These are phyloP conservation scores for Dione vanillae DNA, from an alignment of 2,888 invertebrate genomes.

Conservation along the genomic window DNA sequence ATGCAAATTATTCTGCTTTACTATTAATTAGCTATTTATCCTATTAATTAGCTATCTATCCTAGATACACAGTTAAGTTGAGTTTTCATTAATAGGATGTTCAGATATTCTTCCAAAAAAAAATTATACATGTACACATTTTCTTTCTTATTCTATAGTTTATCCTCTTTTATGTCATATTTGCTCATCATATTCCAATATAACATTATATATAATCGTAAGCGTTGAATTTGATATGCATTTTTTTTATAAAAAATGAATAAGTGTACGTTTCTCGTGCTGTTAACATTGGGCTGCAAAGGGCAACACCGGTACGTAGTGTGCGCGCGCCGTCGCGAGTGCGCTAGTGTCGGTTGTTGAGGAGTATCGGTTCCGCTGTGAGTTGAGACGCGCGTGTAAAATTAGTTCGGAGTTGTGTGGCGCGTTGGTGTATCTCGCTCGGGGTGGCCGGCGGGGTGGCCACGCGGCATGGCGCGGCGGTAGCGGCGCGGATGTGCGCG, in stretches of 20 bases:
- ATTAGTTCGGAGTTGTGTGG: conserved; percentile 62
- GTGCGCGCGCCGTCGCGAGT: conserved; percentile 53
- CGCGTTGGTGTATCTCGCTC: conserved; percentile 55
- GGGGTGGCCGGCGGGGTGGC: conserved; percentile 48
- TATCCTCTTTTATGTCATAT: not conserved
- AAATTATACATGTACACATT: too few relatives aligned
- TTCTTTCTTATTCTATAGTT: not conserved
- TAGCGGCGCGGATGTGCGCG: conserved; percentile 90
- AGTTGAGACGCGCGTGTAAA: conserved; percentile 57
- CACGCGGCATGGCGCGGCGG: conserved; percentile 87
- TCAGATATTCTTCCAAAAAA: too few relatives aligned
- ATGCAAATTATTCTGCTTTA: too few relatives aligned
- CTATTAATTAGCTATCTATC: too few relatives aligned
- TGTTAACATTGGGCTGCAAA: conserved; percentile 49
- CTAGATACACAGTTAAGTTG: too few relatives aligned
- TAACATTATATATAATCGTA: not conserved
- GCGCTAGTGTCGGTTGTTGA: conserved; percentile 52
- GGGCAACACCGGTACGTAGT: conserved; percentile 55
- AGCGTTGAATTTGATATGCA: not conserved
- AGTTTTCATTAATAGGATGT: too few relatives aligned
- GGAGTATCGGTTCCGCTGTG: conserved; percentile 61
- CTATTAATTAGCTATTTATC: too few relatives aligned
- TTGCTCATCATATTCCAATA: not conserved
- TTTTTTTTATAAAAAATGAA: not conserved
- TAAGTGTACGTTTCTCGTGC: conserved; percentile 20